phyloP scores from a whole-genome alignment of 2,888 invertebrate species.

The Schizotus pectinicornis region DNA sequence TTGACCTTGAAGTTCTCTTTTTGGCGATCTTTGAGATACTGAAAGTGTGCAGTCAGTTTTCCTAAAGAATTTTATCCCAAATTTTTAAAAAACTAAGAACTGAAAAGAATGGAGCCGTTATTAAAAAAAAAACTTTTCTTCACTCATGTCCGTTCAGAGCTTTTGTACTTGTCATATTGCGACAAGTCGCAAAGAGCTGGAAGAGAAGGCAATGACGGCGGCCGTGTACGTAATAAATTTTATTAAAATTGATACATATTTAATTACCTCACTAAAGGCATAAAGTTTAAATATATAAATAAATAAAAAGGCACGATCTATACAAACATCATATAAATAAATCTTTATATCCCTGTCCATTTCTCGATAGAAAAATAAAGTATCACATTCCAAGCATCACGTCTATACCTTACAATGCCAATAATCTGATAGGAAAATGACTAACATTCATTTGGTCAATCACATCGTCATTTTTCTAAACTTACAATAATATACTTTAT shows the following conservation, averaged over 20 bases:
- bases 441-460: conserved; percentile 39
- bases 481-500: conserved; percentile 41
- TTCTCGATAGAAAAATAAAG: conserved; percentile 56
- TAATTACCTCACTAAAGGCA: conserved; percentile 49
- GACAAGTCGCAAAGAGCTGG: too few species aligned
- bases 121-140: too few species aligned
- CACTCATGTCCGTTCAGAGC: too few species aligned
- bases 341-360: conserved; percentile 44
- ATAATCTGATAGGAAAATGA: conserved; percentile 32
- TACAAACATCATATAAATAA: conserved; percentile 53
- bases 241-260: conserved; percentile 53
- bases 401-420: conserved; percentile 32
- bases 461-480: conserved; percentile 37
- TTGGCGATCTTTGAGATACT: too few species aligned
- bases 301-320: conserved; percentile 59
- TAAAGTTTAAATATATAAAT: conserved; percentile 50
- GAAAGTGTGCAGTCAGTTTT: too few species aligned
- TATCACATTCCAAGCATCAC: conserved; percentile 56
- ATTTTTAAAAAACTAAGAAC: too few species aligned
- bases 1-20: too few species aligned
- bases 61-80: too few species aligned
- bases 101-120: too few species aligned
- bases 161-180: too few species aligned
- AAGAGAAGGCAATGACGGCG: too few species aligned
- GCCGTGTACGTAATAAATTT: conserved; percentile 38